A percentile compares a stretch with the other conserved stretches of the same genome.
Conservation (phyloP, 2,888 invertebrate species). For the Ommatoiulus sabulosus region DNA sequence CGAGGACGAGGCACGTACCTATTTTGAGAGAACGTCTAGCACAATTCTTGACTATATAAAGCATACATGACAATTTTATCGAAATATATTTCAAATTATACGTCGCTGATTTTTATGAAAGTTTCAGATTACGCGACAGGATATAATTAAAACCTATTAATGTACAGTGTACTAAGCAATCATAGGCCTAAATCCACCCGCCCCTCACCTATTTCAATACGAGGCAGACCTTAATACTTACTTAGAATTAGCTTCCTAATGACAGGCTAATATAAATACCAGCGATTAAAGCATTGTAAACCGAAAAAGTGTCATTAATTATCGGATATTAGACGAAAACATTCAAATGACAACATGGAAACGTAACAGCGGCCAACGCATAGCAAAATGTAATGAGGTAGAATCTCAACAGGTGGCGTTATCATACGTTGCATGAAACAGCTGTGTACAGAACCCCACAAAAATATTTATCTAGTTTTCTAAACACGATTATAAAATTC, state of each 20-base stretch:
- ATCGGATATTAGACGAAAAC: not conserved
- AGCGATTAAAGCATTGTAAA: not conserved
- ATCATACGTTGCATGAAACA: not conserved
- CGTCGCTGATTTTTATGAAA: too few species aligned
- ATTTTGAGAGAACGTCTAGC: too few species aligned
- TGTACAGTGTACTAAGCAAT: too few species aligned
- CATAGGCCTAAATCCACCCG: not conserved
- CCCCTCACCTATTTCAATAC: not conserved
- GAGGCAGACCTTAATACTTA: not conserved
- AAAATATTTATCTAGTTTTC: not conserved
- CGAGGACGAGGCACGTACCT: too few species aligned
- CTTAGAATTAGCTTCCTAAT: not conserved
- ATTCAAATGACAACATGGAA: not conserved
- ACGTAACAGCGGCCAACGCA: not conserved
- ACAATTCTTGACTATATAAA: too few species aligned
- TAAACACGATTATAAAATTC: not conserved
- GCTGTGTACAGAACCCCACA: not conserved
- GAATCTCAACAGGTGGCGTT: conserved; percentile 31
- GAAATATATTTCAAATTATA: too few species aligned
- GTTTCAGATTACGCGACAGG: too few species aligned
- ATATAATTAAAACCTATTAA: too few species aligned
- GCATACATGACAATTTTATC: too few species aligned
- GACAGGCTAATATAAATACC: not conserved
- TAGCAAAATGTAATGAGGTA: not conserved
- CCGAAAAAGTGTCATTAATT: not conserved